Conservation (phyloP, 2,113 vertebrate genomes). For the Dicaeum eximium region DNA sequence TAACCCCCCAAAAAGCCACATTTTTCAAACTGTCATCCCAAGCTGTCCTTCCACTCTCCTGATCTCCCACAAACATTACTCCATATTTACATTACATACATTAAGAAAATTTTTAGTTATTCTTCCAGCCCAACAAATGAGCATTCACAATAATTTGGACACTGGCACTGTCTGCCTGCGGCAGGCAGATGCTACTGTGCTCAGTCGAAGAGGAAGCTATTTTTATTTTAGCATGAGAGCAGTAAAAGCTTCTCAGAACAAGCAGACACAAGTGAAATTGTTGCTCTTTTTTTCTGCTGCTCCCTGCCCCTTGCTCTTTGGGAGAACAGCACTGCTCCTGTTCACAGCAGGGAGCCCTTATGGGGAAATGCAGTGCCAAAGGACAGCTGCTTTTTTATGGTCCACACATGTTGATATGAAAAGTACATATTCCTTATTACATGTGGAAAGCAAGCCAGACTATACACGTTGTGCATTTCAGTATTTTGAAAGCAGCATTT, state of each 20-base stretch:
- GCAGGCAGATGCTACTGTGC: not conserved
- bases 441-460: not conserved
- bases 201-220: not conserved
- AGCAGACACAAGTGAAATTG: not conserved
- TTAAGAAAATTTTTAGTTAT: not conserved
- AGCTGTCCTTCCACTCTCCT: not conserved
- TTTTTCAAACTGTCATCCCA: conserved; percentile 6
- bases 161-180: not conserved
- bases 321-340: fast-evolving
- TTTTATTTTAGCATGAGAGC: not conserved
- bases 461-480: not conserved
- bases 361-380: not conserved
- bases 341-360: not conserved
- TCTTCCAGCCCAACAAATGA: not conserved
- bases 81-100: not conserved
- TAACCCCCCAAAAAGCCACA: not conserved
- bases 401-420: not conserved
- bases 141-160: not conserved
- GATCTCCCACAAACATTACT: not conserved
- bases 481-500: not conserved
- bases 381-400: not conserved
- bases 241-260: not conserved
- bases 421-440: not conserved
- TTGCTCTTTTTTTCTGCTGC: not conserved
- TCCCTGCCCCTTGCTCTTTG: not conserved